Base-by-base conservation (phyloP, 2,113 vertebrate genomes). In the Heliornis fulica region DNA sequence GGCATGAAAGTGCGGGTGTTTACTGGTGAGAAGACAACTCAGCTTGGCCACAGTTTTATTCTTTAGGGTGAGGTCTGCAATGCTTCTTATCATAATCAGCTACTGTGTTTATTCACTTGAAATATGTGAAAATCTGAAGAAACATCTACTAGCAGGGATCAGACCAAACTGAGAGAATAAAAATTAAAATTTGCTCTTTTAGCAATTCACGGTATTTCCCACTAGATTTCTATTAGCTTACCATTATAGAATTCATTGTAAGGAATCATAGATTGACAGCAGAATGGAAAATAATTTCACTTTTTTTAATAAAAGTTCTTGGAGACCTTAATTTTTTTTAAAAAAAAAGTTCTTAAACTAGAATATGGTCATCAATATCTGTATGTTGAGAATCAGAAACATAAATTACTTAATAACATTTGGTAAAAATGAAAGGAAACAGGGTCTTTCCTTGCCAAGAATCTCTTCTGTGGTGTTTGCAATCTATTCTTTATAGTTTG, bases 71-170 rank as follows among this genome's bases (percentile, higher is more conserved):
- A 93, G 81, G 77, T 78, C 72, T 93, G 87, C 46, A 93, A 13
- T 41, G n/a, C 40, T 34, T 90, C 72, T 95, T 95, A 86, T 94
- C 89, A 94, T 79, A 94, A 76, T 94, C 64, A 84, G 53, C 78
- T 96, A 59, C 56, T 83, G 72, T 63, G 89, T 94, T 97, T 97
- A 90, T 94, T 87, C 41, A 60, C 34, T 87, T 94, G 43, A 93
- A 91, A 87, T 56, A 94, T 43, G 68, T 87, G 70, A 84, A 94
- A 89, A 89, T 83, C 21, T 76, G 28, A 66, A 84, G 45, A 92
- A 72, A 38, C 9, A 28, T 79, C 69, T 84, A 51, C 83, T 91
- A 91, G 29, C 31, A 93, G 38, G 15, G 26, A 84, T 68, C 14
- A 76, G 96, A 79, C 38, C 75, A 89, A 78, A 80, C 21, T 46